Conservation (phyloP, 2,888 invertebrate species). For the Tenthredo scrophulariae region DNA sequence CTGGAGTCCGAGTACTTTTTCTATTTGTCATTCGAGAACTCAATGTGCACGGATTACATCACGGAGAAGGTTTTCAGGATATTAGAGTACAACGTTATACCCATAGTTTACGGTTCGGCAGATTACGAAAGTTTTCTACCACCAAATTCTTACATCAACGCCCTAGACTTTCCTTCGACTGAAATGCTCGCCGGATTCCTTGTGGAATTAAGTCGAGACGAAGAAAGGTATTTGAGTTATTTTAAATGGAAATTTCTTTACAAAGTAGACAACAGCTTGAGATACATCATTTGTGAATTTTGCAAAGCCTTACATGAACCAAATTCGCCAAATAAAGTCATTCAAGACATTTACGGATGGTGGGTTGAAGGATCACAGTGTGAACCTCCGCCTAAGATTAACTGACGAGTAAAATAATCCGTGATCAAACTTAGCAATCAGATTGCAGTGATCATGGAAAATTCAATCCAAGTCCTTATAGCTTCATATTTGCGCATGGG, state of each 20-base stretch:
- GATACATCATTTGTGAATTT: slow-evolving; percentile 21
- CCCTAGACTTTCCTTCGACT: slow-evolving; percentile 80
- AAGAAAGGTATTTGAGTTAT: slow-evolving; percentile 80
- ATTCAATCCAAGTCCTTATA: too few species aligned
- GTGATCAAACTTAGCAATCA: not conserved
- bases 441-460: not conserved
- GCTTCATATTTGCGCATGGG: not conserved
- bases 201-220: slow-evolving; percentile 78
- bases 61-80: slow-evolving; percentile 82
- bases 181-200: slow-evolving; percentile 79
- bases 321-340: not conserved
- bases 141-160: slow-evolving; percentile 80
- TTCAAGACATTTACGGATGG: slow-evolving; percentile 8
- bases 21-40: slow-evolving; percentile 85
- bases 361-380: slow-evolving; percentile 1
- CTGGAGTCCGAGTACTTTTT: slow-evolving; percentile 82
- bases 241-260: slow-evolving; percentile 80
- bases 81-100: slow-evolving; percentile 81
- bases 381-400: not conserved
- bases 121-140: slow-evolving; percentile 81
- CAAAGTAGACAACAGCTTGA: slow-evolving; percentile 48
- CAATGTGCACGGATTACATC: slow-evolving; percentile 83
- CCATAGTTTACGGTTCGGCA: slow-evolving; percentile 84
- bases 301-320: slow-evolving; percentile 29
- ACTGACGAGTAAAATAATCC: not conserved